These are phyloP conservation scores for Eolophus roseicapilla DNA, from an alignment of 2,113 vertebrate genomes.

Conservation along the genomic window DNA sequence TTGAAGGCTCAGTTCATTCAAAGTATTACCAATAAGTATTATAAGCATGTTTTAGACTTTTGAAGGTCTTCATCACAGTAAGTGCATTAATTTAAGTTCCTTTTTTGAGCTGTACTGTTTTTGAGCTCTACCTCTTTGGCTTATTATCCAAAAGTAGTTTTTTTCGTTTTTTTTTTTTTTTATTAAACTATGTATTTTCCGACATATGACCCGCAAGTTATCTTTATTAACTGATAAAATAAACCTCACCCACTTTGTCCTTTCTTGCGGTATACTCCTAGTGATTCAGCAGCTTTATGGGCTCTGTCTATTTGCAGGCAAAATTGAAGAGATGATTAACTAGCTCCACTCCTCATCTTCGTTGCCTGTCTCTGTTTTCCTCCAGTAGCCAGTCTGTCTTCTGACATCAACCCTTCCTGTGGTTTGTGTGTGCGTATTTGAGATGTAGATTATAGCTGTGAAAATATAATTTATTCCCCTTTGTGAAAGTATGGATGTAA, in stretches of 20 bases:
- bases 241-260: not conserved
- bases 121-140: not conserved
- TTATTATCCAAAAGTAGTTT: not conserved
- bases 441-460: not conserved
- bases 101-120: not conserved
- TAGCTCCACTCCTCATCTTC: not conserved
- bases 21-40: not conserved
- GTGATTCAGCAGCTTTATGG: not conserved
- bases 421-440: not conserved
- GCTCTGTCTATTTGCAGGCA: slow-evolving; percentile 26
- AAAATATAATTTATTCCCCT: not conserved
- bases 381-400: slow-evolving; percentile 4
- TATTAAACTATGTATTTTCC: not conserved
- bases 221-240: not conserved
- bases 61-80: not conserved
- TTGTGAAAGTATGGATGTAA: not conserved
- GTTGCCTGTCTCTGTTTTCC: not conserved
- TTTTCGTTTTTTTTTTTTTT: not conserved
- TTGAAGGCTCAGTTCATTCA: not conserved
- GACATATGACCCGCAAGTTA: not conserved
- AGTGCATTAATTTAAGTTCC: not conserved
- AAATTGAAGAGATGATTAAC: slow-evolving; percentile 7
- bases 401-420: not conserved
- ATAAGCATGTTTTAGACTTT: not conserved
- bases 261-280: not conserved